Conservation (phyloP, 2,888 invertebrate species). For the Sepiola atlantica region DNA sequence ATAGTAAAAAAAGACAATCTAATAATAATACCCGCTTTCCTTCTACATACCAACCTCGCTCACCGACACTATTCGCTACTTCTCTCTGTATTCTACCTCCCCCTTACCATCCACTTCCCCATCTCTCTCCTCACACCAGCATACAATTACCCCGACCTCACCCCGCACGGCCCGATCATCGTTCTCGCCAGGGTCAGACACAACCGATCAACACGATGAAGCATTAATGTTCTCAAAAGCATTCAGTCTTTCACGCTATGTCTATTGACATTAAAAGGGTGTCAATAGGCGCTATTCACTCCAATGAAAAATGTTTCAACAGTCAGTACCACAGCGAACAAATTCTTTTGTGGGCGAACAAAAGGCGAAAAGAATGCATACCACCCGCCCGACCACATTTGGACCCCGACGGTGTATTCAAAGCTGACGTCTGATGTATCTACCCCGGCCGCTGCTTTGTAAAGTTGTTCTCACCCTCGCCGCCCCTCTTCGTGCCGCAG, state of each 20-base stretch:
- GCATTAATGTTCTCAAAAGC: neutral
- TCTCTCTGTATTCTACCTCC: neutral
- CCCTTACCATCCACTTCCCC: too few relatives aligned
- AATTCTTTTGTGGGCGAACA: conserved; percentile 9
- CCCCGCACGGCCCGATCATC: neutral
- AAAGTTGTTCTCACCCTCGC: neutral
- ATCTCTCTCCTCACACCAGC: too few relatives aligned
- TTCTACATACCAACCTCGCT: neutral
- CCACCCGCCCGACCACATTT: neutral
- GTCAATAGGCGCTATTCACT: neutral
- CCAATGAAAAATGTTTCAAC: conserved; percentile 11
- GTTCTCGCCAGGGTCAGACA: conserved; percentile 32
- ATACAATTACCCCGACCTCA: neutral
- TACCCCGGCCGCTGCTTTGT: neutral
- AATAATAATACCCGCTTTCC: neutral
- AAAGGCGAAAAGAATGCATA: neutral
- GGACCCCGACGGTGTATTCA: neutral
- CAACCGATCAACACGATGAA: neutral
- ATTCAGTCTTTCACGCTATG: conserved; percentile 1
- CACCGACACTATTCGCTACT: neutral
- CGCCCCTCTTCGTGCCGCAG: neutral
- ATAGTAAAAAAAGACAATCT: neutral
- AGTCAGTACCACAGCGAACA: conserved; percentile 32
- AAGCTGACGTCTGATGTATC: neutral
- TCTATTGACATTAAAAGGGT: conserved; percentile 13